phyloP scores from a whole-genome alignment of 2,888 invertebrate species.

The Troilus luridus region DNA sequence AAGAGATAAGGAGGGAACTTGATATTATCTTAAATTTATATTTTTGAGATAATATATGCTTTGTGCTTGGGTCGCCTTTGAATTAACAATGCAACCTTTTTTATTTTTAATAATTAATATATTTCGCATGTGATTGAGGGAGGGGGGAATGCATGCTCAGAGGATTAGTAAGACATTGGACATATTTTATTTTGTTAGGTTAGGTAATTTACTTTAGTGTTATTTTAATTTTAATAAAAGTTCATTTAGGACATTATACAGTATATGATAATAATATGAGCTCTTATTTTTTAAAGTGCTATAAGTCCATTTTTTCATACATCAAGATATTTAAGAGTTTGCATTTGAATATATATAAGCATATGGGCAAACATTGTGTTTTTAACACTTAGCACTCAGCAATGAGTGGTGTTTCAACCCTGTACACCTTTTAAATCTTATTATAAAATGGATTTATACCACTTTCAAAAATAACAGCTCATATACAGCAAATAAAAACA shows the following conservation, averaged over 20 bases:
- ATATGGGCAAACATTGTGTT: no score
- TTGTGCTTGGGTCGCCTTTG: slow-evolving; percentile 42
- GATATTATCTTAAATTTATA: slow-evolving; percentile 17
- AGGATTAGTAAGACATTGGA: slow-evolving; percentile 55
- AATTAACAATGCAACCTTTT: slow-evolving; percentile 34
- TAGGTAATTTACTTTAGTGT: neutral
- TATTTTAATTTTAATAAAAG: neutral
- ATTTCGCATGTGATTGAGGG: slow-evolving; percentile 14
- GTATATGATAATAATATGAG: neutral
- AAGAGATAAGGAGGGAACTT: slow-evolving; percentile 19
- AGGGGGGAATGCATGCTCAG: slow-evolving; percentile 51
- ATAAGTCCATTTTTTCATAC: no score
- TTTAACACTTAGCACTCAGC: no score
- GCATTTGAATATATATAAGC: no score
- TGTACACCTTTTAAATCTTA: no score
- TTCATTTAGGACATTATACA: neutral
- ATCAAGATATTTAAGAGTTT: no score
- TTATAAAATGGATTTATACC: no score
- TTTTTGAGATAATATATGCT: slow-evolving; percentile 21
- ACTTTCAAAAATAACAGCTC: no score
- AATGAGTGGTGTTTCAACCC: no score
- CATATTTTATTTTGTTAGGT: neutral
- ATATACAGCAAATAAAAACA: no score
- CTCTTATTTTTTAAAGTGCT: no score
- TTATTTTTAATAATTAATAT: neutral